Base-by-base conservation (phyloP, 2,888 invertebrate species). In the Eupithecia pulchellata region DNA sequence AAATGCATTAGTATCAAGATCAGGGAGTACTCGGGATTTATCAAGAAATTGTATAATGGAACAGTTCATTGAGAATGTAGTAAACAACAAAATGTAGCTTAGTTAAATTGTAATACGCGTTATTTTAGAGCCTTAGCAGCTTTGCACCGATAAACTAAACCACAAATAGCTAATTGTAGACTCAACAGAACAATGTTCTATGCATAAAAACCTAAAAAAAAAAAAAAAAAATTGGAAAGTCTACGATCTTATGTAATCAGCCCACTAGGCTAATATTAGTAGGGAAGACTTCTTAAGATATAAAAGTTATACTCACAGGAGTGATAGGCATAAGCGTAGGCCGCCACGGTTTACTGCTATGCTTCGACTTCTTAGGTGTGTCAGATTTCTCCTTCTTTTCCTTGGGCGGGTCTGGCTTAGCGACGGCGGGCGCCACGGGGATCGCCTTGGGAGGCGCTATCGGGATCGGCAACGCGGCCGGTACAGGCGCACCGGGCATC, bases 261-360 rank as follows among this genome's bases (percentile, higher is more conserved):
- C 39, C 39, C 17, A 3, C 34, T 34, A 11, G 1, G 34, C 39
- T 14, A 36, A 36, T 14, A 14, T 36, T 14, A 36, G 13, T 14
- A 36, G 36, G 36, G 14, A 0, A 4, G 36, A 36, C 36, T 36
- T 14, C 1, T 39, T 17, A 8, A 3, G 2, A 42, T 14, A 42
- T 42, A n/a, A 42, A 42, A 42, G 1, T 20, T 27, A 25, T 64
- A 85, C 93, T 86, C 83, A 94, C 94, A 75, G 82, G 89, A 68
- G 95, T 95, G 34, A 97, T 96, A 2, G 97, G 96, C 91, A 97
- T 96, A 32, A 97, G 89, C 6, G 96, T 96, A 0, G 97, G 97
- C 70, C 96, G 91, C 97, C 97, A 97, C 71, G 96, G 96, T 81
- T 96, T 96, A 66, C 95, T 95, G 63, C 95, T 94, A 0, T 94